Percentiles rank a stretch among this genome's conserved stretches.
Evolutionary conservation across 2,888 invertebrate genomes (phyloP).

Genomic region (Laspeyria flexula): DNA sequence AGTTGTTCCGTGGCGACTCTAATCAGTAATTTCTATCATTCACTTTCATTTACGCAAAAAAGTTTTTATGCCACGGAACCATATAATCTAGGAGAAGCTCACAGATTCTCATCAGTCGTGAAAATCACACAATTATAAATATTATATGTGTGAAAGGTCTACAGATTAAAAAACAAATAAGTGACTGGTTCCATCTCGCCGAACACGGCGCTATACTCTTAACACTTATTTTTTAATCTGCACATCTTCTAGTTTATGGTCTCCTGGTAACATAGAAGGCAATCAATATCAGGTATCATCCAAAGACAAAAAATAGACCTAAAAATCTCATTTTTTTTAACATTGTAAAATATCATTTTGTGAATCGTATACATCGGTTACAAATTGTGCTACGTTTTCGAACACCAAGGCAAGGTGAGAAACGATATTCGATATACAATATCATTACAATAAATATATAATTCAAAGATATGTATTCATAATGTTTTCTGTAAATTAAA

Average conservation of each 20-base stretch:
- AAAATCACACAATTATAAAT: slow-evolving; percentile 64
- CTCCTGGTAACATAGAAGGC: slow-evolving; percentile 79
- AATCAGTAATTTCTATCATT: slow-evolving; percentile 29
- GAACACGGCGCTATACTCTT: slow-evolving; percentile 34
- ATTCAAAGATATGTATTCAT: slow-evolving; percentile 82
- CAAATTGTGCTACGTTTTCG: slow-evolving; percentile 83
- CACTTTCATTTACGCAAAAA: slow-evolving; percentile 28
- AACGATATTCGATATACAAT: slow-evolving; percentile 71
- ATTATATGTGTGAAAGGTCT: slow-evolving; percentile 58
- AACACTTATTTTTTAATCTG: slow-evolving; percentile 41
- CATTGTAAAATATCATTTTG: slow-evolving; percentile 84
- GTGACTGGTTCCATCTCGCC: slow-evolving; percentile 30
- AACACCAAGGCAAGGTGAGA: slow-evolving; percentile 84
- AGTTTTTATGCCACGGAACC: slow-evolving; percentile 53
- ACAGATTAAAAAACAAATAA: slow-evolving; percentile 54
- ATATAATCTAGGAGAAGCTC: slow-evolving; percentile 67
- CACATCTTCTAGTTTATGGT: slow-evolving; percentile 64
- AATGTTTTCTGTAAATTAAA: slow-evolving; percentile 77
- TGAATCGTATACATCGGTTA: slow-evolving; percentile 85
- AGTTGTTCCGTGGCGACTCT: slow-evolving; percentile 51
- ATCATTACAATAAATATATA: slow-evolving; percentile 73
- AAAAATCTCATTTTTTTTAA: slow-evolving; percentile 80
- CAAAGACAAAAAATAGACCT: slow-evolving; percentile 80
- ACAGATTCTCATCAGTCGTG: slow-evolving; percentile 73
- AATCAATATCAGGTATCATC: slow-evolving; percentile 72